Evolutionary conservation across 2,113 vertebrate species (phyloP), one percentile per base, ranked within the genome.

Genomic region (Corythaeola cristata): DNA sequence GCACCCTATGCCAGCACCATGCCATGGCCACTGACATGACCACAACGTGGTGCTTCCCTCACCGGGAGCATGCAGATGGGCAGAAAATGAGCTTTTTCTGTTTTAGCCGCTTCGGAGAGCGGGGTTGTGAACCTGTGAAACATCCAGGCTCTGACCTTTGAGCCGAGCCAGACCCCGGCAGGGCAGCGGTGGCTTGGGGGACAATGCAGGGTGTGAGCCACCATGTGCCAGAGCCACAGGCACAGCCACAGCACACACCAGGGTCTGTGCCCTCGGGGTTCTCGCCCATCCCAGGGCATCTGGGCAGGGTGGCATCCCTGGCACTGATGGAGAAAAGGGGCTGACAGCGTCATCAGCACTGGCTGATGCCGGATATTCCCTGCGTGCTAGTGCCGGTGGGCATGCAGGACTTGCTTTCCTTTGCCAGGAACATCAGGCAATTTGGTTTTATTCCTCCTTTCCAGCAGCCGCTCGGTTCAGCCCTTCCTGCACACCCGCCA

Each of bases 61-160:
- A 0, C 44, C 1, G 2, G 32, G 20, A 82, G 45, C 1, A 0
- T 11, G 32, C 0, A 3, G 16, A 13, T 8, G 53, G 72, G 74
- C 86, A 63, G 62, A 59, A 49, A 81, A 69, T 1, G 39, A 85
- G 73, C 41, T 62, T 41, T 77, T 77, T 56, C 35, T 85, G 15
- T 33, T 59, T 50, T 4, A 55, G 37, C 32, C 0, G 5, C 60
- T 85, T 66, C 39, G 73, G 44, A 52, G 52, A 67, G 62, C 1
- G 2, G 20, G 44, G 79, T 66, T 75, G 58, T 60, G 53, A 59
- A 63, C 23, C 20, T 35, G 15, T 1, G 17, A 85, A 62, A 44
- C 22, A 28, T 11, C 32, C 2, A 1, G 80, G 55, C 49, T 53
- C 81, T 33, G 63, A 33, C 1, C 1, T 27, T 39, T 0, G 2